These are phyloP conservation scores for Anthonomus grandis DNA, from an alignment of 1,140 invertebrate species.

Conservation along the genomic window DNA sequence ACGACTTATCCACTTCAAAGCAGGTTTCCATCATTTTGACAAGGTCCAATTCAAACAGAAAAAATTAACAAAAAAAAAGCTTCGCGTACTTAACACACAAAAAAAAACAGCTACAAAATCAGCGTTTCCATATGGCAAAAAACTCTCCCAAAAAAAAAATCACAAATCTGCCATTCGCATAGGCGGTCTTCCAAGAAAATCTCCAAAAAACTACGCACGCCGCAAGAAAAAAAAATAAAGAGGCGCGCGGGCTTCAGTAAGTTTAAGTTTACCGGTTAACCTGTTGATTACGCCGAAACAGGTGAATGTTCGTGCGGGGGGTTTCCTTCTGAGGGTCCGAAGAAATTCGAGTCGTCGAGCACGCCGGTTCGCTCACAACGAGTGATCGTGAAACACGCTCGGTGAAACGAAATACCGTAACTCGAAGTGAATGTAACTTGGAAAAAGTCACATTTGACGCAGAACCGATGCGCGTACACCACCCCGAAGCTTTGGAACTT, in stretches of 20 bases:
- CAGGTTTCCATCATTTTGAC: slow-evolving; percentile 35
- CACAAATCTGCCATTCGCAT: background rate
- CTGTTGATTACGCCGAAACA: slow-evolving; percentile 24
- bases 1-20: slow-evolving; percentile 39
- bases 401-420: slow-evolving; percentile 17
- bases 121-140: slow-evolving; percentile 22
- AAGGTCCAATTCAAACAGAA: slow-evolving; percentile 1
- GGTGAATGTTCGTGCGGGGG: slow-evolving; percentile 17
- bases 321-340: slow-evolving; percentile 1
- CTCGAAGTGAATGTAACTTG: slow-evolving; percentile 12
- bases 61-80: background rate
- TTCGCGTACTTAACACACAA: slow-evolving; percentile 7
- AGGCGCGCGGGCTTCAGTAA: background rate
- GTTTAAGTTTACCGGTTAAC: slow-evolving; percentile 22
- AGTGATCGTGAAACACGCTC: slow-evolving; percentile 13
- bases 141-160: slow-evolving; percentile 1
- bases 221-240: background rate
- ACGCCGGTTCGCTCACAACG: slow-evolving; percentile 4
- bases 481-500: too few relatives aligned
- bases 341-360: background rate
- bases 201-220: background rate
- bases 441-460: slow-evolving; percentile 18
- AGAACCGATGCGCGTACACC: slow-evolving; percentile 13
- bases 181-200: slow-evolving; percentile 1
- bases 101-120: slow-evolving; percentile 6